These are phyloP conservation scores for Carterocephalus palaemon DNA, from an alignment of 2,888 invertebrate genomes.

Conservation along the genomic window DNA sequence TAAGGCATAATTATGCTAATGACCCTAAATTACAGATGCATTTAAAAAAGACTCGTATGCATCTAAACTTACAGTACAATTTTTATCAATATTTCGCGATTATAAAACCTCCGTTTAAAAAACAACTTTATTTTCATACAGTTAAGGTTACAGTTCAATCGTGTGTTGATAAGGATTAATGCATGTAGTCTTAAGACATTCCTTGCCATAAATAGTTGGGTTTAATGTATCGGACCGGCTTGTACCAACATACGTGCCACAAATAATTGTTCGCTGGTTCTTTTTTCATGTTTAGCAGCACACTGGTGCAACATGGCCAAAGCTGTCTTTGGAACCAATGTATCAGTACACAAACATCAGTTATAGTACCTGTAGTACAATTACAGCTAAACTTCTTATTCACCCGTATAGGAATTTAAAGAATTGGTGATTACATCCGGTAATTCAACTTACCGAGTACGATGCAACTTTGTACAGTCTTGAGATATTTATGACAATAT, in stretches of 20 bases:
- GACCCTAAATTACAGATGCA: constrained; percentile 6
- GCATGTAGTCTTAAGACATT: constrained; percentile 69
- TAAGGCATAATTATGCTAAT: constrained; percentile 15
- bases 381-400: too few relatives aligned
- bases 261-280: constrained; percentile 30
- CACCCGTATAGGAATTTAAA: too few relatives aligned
- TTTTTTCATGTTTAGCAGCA: constrained; percentile 2
- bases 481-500: too few relatives aligned
- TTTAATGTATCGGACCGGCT: constrained; percentile 50
- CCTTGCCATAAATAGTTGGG: constrained; percentile 68
- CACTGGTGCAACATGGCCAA: too few relatives aligned
- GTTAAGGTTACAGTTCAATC: constrained; percentile 37
- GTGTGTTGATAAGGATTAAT: constrained; percentile 38
- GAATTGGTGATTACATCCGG: too few relatives aligned
- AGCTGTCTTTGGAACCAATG: too few relatives aligned
- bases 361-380: too few relatives aligned
- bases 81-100: constrained; percentile 1
- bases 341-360: too few relatives aligned
- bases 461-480: too few relatives aligned
- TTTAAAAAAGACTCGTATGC: constrained; percentile 16
- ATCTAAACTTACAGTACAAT: constrained; percentile 7
- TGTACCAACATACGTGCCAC: constrained; percentile 28
- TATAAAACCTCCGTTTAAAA: background rate
- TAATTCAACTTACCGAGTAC: too few relatives aligned
- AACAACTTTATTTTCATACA: constrained; percentile 4